Base-by-base conservation (phyloP, 2,113 vertebrate genomes). In the Grallaria varia region DNA sequence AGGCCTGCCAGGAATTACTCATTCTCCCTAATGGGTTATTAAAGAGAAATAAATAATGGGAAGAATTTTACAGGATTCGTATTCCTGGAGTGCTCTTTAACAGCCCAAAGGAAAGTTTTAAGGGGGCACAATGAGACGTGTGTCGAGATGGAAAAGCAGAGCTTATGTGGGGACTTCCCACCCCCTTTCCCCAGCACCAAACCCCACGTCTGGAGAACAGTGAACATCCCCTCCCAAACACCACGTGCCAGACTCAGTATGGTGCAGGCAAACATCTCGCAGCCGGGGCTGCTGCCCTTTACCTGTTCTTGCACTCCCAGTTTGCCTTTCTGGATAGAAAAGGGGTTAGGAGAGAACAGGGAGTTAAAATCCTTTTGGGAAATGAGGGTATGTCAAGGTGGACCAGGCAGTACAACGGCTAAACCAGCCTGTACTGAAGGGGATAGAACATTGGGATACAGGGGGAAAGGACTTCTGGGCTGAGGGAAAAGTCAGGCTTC, bases 281-380 rank as follows among this genome's bases (percentile, higher is more conserved):
- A 95, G 88, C 71, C 19, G 8, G 91, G 62, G 73, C 81, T 86
- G 84, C 91, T 66, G 40, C 94, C 94, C 60, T 14, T 96, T 97
- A 98, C 96, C 97, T 98, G 90, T 60, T 67, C 97, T 96, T 83
- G 72, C 87, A 94, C 86, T 93, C 87, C 95, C 93, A 94, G 71
- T 87, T 97, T 93, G 94, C 95, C 96, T 97, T 98, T 97, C 97
- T 95, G 89, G 96, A 96, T 66, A 93, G 96, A 96, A 93, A 97
- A 97, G 94, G 86, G 83, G 91, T 97, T 94, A 93, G 83, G 92
- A 95, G 94, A 97, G 84, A 95, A 95, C 21, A 94, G 69, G 79
- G 81, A 89, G 60, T 97, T 93, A 94, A 93, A 95, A 97, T 89
- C 50, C 90, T 94, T 86, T 63, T 22, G 84, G 87, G 80, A 94